These are phyloP conservation scores for Halotydeus destructor DNA, from an alignment of 1,140 invertebrate genomes.

Conservation along the genomic window DNA sequence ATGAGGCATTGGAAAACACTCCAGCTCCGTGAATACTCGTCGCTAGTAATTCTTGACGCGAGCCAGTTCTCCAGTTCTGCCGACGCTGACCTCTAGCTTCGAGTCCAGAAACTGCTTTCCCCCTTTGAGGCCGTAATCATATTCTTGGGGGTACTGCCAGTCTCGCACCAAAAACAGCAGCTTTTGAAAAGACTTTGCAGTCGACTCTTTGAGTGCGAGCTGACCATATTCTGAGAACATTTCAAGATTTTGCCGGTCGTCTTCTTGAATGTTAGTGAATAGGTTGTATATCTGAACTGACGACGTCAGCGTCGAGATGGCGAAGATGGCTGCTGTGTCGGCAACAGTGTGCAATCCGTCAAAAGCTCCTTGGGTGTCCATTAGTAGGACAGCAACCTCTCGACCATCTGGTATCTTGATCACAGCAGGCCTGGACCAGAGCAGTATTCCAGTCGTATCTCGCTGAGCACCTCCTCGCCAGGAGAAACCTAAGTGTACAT, in stretches of 20 bases:
- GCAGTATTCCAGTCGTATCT: conserved; percentile 80
- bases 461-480: conserved; percentile 84
- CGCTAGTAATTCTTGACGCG: conserved; percentile 77
- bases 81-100: conserved; percentile 59
- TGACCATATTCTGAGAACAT: conserved; percentile 86
- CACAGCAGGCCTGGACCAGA: conserved; percentile 81
- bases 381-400: conserved; percentile 44
- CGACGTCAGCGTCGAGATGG: conserved; percentile 35
- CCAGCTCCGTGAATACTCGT: conserved; percentile 81
- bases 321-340: conserved; percentile 90
- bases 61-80: conserved; percentile 83
- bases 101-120: conserved; percentile 61
- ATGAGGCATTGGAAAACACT: conserved; percentile 93
- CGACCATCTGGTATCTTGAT: conserved; percentile 22
- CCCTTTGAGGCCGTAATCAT: conserved; percentile 68
- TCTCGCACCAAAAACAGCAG: conserved; percentile 88
- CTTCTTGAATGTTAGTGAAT: conserved; percentile 30
- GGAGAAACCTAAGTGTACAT: conserved; percentile 69
- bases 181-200: conserved; percentile 46
- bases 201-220: conserved; percentile 71
- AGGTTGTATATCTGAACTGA: conserved; percentile 34
- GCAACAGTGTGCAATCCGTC: conserved; percentile 87
- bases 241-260: conserved; percentile 26
- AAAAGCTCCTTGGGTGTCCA: conserved; percentile 95
- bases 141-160: conserved; percentile 97